Base-by-base conservation (phyloP, 2,888 invertebrate species). In the Diploptera punctata region DNA sequence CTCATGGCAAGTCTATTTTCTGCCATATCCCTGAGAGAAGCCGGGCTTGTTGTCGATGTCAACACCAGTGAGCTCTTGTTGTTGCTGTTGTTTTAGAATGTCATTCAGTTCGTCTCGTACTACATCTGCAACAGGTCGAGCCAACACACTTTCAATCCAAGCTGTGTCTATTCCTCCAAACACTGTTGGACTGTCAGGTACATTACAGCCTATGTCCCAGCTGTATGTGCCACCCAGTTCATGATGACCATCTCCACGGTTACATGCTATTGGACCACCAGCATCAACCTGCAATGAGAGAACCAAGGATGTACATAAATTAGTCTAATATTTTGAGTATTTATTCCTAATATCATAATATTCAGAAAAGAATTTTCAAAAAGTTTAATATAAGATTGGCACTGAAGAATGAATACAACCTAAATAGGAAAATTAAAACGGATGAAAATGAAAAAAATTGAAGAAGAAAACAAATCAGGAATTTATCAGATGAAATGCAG, bases 251-350 rank as follows among this genome's bases (percentile, higher is more conserved):
- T 90, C 87, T 1, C 89, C 90, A 10, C 87, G 87, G 13, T 90
- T 89, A 80, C 94, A 95, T 5, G 93, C 93, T 62, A 95, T 83
- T 0, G 94, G 94, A 77, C 93, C 92, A 62, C 95, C 95, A 68
- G 89, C 87, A 80, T 94, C 94, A 7, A 85, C 79, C 81, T 81
- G 76, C 10, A 74, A n/a, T n/a, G n/a, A n/a, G n/a, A n/a, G n/a
- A n/a, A n/a, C n/a, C n/a, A n/a, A n/a, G n/a, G n/a, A n/a, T n/a
- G n/a, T n/a, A n/a, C n/a, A n/a, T n/a, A n/a, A n/a, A n/a, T n/a
- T n/a, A n/a, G n/a, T n/a, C n/a, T n/a, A n/a, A n/a, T n/a, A n/a
- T n/a, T n/a, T n/a, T n/a, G n/a, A n/a, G n/a, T n/a, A n/a, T n/a
- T n/a, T n/a, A n/a, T n/a, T n/a, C n/a, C n/a, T n/a, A n/a, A n/a